Base-by-base conservation (phyloP, 2,797 vertebrate genomes). In the Typhlichthys subterraneus region DNA sequence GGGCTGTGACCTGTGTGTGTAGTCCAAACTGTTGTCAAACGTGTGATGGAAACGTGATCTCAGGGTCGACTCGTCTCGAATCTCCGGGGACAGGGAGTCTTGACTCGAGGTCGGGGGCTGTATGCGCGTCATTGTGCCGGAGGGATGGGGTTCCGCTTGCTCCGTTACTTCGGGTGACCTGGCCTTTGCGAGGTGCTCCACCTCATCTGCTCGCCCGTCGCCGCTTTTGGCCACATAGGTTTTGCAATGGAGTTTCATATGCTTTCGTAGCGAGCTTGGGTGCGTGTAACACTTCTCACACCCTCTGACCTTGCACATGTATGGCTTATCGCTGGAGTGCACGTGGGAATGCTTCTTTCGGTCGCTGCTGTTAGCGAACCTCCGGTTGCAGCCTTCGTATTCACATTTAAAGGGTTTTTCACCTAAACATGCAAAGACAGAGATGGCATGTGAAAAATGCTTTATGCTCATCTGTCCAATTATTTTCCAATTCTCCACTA, bases 401-500 rank as follows among this genome's bases (percentile, higher is more conserved):
- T 93, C 92, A n/a, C 91, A 93, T 84, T 88, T 90, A 85, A 94
- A 94, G 57, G 90, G 90, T 84, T 93, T 94, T 84, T 93, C 89
- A 81, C 90, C 94, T 94, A 91, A 89, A 91, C 69, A 76, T 83
- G 82, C 79, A 87, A 63, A 91, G 55, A 89, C 80, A 90, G 76
- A 88, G 77, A 89, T 77, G 77, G 65, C 80, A 70, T 66, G 65
- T 79, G 77, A 81, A 72, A 61, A 65, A 45, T 70, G 59, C 53
- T 46, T 48, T 46, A 59, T 53, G 23, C 29, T 33, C 14, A 38
- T 5, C 33, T 9, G 13, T 33, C 31, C 54, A 29, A 29, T 29
- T 29, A 42, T 42, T 7, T 42, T 42, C 7, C 9, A 42, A 42
- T 42, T 42, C 8, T 42, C 38, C 7, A 7, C 8, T 42, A 29